Evolutionary conservation across 2,797 vertebrate genomes (phyloP).

Genomic region (Chloroceryle inda): DNA sequence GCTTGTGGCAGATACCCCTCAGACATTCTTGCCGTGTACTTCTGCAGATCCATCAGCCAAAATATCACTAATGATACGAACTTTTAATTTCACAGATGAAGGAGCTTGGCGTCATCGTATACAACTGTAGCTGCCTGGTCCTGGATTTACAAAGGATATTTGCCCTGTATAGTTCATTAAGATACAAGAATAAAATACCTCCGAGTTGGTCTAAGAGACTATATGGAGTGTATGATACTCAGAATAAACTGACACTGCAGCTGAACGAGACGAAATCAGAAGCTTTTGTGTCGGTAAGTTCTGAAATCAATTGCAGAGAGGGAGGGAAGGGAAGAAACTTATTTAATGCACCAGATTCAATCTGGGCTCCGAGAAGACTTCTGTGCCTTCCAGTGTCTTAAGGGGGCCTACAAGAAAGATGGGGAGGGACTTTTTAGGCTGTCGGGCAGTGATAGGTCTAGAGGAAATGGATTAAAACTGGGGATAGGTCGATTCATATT

Average conservation of each 20-base stretch:
- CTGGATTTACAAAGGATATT: conserved; percentile 92
- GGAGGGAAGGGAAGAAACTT: not conserved
- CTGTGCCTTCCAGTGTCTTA: too few species aligned
- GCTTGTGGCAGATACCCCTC: not conserved
- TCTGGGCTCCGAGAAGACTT: too few species aligned
- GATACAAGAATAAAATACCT: conserved; percentile 83
- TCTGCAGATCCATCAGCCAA: not conserved
- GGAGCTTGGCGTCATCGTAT: conserved; percentile 92
- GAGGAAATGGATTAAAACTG: too few species aligned
- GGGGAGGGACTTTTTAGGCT: too few species aligned
- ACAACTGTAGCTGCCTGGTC: conserved; percentile 95
- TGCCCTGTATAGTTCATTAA: conserved; percentile 83
- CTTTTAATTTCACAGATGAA: conserved; percentile 89
- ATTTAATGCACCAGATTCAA: not conserved
- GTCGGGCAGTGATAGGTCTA: too few species aligned
- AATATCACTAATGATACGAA: not conserved
- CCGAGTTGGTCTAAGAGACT: conserved; percentile 93
- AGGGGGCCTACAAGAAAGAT: too few species aligned
- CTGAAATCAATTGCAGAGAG: not conserved
- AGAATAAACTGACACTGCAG: conserved; percentile 82
- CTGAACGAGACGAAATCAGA: conserved; percentile 88
- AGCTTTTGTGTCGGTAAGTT: conserved; percentile 93
- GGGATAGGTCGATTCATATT: too few species aligned
- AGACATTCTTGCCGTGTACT: not conserved
- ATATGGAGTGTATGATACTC: conserved; percentile 89